phyloP scores from a whole-genome alignment of 2,113 vertebrate species.

The Prunella himalayana region DNA sequence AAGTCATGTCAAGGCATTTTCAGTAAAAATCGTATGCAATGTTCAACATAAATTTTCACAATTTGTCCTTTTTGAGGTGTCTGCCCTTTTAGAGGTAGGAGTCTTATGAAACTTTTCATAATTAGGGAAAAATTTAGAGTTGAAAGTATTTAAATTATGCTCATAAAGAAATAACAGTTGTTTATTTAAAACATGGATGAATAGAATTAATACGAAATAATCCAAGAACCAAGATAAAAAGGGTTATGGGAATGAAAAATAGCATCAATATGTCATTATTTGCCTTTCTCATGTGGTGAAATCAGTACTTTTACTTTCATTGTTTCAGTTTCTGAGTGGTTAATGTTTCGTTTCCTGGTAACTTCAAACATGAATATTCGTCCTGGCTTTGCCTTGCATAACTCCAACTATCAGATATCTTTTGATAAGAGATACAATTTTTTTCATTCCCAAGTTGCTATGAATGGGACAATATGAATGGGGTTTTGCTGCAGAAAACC shows the following conservation, averaged over 20 bases:
- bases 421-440: neutral
- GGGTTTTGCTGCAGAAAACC: neutral
- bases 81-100: neutral
- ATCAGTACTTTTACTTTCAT: neutral
- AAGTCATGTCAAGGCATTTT: neutral
- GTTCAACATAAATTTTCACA: neutral
- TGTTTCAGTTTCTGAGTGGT: neutral
- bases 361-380: neutral
- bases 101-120: neutral
- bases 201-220: neutral
- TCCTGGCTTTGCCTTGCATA: neutral
- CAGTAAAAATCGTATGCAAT: neutral
- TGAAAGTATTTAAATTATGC: neutral
- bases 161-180: neutral
- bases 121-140: neutral
- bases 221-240: neutral
- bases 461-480: neutral
- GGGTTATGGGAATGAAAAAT: neutral
- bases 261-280: neutral
- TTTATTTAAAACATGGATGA: neutral
- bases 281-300: neutral
- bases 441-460: neutral
- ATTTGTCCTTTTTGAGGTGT: neutral
- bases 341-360: neutral
- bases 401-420: neutral